Conservation (phyloP, 2,113 vertebrate species). For the Lamprotornis superbus region DNA sequence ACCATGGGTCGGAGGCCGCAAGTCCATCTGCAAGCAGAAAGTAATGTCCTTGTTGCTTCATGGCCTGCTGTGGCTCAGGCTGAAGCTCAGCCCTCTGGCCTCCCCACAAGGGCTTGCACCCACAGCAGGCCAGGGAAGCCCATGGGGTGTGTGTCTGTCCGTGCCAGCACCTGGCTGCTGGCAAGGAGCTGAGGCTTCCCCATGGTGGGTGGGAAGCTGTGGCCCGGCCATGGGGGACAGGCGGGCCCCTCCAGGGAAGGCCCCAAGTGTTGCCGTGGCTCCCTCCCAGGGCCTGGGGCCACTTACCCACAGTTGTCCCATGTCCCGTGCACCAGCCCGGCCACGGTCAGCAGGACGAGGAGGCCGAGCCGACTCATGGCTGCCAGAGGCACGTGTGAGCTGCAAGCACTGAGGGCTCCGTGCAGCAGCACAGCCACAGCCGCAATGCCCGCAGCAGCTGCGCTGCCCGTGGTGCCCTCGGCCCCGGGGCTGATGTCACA, state of each 20-base stretch:
- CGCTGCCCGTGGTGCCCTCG: background rate
- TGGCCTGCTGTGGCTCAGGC: too few species aligned
- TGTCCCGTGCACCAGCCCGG: fast-evolving
- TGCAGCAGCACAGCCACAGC: background rate
- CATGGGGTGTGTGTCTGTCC: background rate
- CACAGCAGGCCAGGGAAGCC: background rate
- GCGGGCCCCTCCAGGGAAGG: background rate
- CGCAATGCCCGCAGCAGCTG: background rate
- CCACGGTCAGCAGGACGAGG: fast-evolving
- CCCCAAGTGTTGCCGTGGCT: background rate
- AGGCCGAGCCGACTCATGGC: background rate
- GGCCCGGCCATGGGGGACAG: background rate
- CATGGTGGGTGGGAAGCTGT: background rate
- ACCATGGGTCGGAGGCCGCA: background rate
- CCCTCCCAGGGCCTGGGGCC: too few species aligned
- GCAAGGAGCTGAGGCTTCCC: background rate
- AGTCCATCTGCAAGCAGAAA: background rate
- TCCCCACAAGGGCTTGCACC: background rate
- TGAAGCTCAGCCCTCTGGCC: background rate
- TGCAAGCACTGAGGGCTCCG: background rate
- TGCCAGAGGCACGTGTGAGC: background rate
- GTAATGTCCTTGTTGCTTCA: background rate
- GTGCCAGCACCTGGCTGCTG: background rate
- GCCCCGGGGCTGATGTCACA: background rate
- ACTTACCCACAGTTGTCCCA: background rate